Evolutionary conservation across 2,888 invertebrate species (phyloP), one percentile per base, ranked within the genome.

Genomic region (Hofmannophila pseudospretella): DNA sequence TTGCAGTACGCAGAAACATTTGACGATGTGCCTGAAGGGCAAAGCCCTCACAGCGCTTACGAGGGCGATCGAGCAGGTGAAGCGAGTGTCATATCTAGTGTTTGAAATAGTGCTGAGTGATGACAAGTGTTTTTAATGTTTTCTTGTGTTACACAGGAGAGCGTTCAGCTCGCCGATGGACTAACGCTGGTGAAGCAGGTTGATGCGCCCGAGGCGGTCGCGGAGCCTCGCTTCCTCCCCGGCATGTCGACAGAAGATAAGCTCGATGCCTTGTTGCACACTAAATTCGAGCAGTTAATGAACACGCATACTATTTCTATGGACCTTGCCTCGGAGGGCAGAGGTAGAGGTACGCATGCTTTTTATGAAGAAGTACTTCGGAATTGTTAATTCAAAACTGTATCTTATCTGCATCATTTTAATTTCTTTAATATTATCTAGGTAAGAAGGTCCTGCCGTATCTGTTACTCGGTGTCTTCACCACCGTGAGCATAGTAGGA

Each of bases 401-500:
- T 4, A 12, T 12, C n/a, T n/a, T 25, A 25, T n/a, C 8, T 25
- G 8, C 3, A 7, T 5, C 3, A 25, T 32, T n/a, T 30, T 34
- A 9, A n/a, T n/a, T 23, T 14, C 39, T 14, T 30, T 13, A 20
- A 31, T 41, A 40, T 35, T 29, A 29, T 14, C 10, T 22, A 88
- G 88, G 88, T 50, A 90, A 89, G 61, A 89, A 89, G 59, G 87
- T 87, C 44, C 66, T 88, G 50, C 88, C 87, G 33, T 90, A 90
- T 63, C 76, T 90, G 47, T 75, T 90, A 60, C 88, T 90, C 47
- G 90, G 90, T 42, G 78, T 90, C 47, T 78, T 90, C 50, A 89
- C 90, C 28, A 90, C 90, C 42, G 86, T 92, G 68, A 92, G 92
- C 51, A 88, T 93, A 42, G 90, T 92, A 29, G 92, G 91, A 44